Base-by-base conservation (phyloP, 2,113 vertebrate genomes). In the Xenotilapia leptura region DNA sequence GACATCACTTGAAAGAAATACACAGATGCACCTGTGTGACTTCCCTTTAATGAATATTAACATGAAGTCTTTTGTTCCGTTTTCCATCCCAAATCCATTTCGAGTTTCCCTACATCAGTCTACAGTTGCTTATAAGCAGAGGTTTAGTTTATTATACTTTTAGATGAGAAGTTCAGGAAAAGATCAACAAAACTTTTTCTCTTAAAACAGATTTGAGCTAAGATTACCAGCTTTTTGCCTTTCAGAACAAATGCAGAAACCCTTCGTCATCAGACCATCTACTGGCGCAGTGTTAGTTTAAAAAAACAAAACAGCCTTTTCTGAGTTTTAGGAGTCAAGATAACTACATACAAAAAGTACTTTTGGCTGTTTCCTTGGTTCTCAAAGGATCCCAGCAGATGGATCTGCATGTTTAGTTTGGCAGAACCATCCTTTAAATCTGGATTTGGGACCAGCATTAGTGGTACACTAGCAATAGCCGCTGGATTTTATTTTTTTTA, bases 161-260 rank as follows among this genome's bases (percentile, higher is more conserved):
- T 42, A 70, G n/a, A 40, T 70, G 36, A 70, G n/a, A 42, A 42
- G 65, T 15, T 70, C 65, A 70, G n/a, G 12, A 70, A 70, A 42
- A 42, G 36, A 23, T 40, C 36, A 21, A 40, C 19, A 23, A 14
- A 40, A 15, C n/a, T 4, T 42, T 40, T 23, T 40, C 62, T 40
- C 19, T 40, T 38, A 68, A 23, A 70, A 23, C 65, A 70, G 36
- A 42, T 70, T 21, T 40, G 62, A 70, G n/a, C 62, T 15, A 40
- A 15, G 36, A 23, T 70, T 14, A 23, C 12, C 65, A 70, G 65
- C 4, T 42, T 70, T 70, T 68, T 42, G 0, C 2, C 36, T 70
- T 70, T 70, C 36, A 70, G 62, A 70, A 68, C 19, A 65, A 70
- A 40, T 21, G 33, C 60, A 68, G 62, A 68, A 68, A 14, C 3